Base-by-base conservation (phyloP, 2,113 vertebrate species). In the Drymodes brunneopygia region DNA sequence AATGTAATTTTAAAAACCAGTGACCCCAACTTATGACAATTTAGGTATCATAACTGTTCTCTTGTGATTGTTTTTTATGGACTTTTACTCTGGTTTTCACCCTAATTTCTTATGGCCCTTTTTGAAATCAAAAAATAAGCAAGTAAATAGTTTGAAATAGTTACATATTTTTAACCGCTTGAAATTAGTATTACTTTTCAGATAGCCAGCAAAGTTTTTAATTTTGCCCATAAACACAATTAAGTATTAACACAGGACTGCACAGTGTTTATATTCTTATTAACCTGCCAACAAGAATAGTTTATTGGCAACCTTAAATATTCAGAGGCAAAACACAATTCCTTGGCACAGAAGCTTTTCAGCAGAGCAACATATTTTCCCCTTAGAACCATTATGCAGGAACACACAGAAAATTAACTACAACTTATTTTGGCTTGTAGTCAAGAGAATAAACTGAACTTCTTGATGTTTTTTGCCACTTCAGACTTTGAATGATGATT, bases 291-390 rank as follows among this genome's bases (percentile, higher is more conserved):
- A 96, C 97, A 96, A 96, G 95, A 94, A 96, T 67, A 92, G 88
- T 97, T 95, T 94, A 97, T 98, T 98, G 98, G 98, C 98, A 98
- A 98, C 82, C 92, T 96, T 83, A 97, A 94, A 79, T 94, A 95
- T 96, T 97, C 96, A 97, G 97, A 98, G 97, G 97, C 96, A 97
- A 97, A 96, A 94, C 83, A 90, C 88, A 94, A 82, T 96, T 98
- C 93, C 98, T 98, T 98, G 98, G 98, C 98, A 98, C 98, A 94
- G 70, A 91, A 91, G 83, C 95, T 62, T 57, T 65, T 80, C 61
- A 96, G 90, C 92, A 75, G 70, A 92, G 91, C 88, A 95, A 97
- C 86, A 60, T 45, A 83, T 92, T 96, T 97, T 89, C 45, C 86
- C 92, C 83, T 94, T 67, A 89, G 75, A 96, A 96, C 60, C 87